Evolutionary conservation across 64 coral and sea anemone genomes (phyloP).

Genomic region (Montipora capricornis): DNA sequence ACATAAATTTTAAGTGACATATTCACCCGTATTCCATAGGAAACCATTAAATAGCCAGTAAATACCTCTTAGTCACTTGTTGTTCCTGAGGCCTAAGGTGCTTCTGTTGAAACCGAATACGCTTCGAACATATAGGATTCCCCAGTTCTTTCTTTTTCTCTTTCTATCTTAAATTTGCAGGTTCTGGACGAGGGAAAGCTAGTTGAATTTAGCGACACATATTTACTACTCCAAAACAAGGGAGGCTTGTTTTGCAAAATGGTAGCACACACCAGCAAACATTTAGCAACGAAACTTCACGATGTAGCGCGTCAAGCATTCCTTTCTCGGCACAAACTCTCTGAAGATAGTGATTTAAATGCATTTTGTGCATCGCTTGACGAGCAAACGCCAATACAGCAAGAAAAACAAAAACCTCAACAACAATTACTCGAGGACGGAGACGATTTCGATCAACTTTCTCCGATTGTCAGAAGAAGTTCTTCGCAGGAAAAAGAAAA

Average conservation of each 20-base stretch:
- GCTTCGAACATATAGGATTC: too few species aligned
- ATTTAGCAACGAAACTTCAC: slow-evolving; percentile 56
- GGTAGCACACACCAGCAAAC: slow-evolving; percentile 80
- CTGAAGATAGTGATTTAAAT: neutral
- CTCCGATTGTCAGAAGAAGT: neutral
- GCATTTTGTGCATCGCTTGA: neutral
- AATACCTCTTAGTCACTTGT: too few species aligned
- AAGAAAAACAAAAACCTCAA: neutral
- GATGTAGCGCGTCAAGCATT: slow-evolving; percentile 72
- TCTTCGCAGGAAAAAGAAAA: slow-evolving; percentile 27
- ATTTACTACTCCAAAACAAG: slow-evolving; percentile 72
- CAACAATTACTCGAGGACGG: neutral
- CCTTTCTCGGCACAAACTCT: slow-evolving; percentile 61
- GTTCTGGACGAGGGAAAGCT: slow-evolving; percentile 89
- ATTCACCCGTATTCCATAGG: too few species aligned
- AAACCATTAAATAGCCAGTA: too few species aligned
- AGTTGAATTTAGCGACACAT: slow-evolving; percentile 93
- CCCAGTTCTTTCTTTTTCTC: too few species aligned
- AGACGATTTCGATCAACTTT: neutral
- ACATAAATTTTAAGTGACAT: too few species aligned
- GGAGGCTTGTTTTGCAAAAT: slow-evolving; percentile 73
- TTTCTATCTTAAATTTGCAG: slow-evolving; percentile 15
- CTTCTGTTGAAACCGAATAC: too few species aligned
- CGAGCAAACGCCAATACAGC: neutral
- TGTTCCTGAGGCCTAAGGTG: too few species aligned